Conservation (phyloP, 2,797 vertebrate species). For the Dicrostonyx torquatus region DNA sequence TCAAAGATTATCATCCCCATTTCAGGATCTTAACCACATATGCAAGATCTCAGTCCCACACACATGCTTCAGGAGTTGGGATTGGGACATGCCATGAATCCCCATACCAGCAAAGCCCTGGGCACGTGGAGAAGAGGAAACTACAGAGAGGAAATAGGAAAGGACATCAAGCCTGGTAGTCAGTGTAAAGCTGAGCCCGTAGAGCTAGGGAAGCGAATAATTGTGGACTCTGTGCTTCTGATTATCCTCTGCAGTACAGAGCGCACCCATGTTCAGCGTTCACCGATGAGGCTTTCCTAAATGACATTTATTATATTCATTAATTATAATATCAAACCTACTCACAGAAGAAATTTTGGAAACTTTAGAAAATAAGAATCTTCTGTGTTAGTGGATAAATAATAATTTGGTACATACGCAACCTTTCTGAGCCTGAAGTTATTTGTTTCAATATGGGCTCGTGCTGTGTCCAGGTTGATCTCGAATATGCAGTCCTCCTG, state of each 20-base stretch:
- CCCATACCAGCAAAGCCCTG: background rate
- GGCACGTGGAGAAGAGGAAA: background rate
- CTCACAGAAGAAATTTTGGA: conserved; percentile 3
- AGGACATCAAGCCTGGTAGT: background rate
- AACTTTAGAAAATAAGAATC: conserved; percentile 18
- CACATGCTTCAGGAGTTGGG: background rate
- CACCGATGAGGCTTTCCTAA: background rate
- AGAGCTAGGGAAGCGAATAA: background rate
- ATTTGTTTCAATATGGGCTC: background rate
- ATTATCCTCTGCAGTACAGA: background rate
- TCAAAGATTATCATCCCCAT: background rate
- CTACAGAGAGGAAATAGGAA: background rate
- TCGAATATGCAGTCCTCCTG: background rate
- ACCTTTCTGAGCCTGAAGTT: background rate
- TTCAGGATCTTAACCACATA: background rate
- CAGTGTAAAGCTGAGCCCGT: background rate
- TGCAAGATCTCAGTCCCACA: background rate
- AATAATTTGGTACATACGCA: background rate
- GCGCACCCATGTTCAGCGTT: background rate
- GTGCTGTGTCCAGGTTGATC: background rate
- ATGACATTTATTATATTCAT: background rate
- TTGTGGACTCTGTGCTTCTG: background rate
- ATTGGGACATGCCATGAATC: background rate
- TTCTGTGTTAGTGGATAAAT: background rate
- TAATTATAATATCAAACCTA: conserved; percentile 13